Percentiles rank a stretch among this genome's conserved stretches.
These are phyloP conservation scores for Panonychus citri DNA, from an alignment of 1,140 invertebrate species.

Conservation along the genomic window DNA sequence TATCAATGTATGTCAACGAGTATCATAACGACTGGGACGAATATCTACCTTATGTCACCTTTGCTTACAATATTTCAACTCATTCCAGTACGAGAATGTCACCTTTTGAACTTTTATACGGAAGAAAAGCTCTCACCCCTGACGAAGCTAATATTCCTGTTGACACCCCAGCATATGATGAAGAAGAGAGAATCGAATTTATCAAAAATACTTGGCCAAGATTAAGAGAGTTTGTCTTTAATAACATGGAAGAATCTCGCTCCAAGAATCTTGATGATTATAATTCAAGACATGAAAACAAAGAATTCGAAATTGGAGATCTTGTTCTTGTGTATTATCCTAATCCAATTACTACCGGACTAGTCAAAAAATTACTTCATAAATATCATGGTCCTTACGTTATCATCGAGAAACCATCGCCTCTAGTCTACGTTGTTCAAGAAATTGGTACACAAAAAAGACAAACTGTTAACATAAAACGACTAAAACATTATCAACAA, in stretches of 20 bases:
- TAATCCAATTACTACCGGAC: neutral
- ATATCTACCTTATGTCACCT: neutral
- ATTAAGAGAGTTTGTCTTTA: neutral
- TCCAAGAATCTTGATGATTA: neutral
- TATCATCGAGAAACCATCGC: neutral
- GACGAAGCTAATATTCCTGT: neutral
- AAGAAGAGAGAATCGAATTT: neutral
- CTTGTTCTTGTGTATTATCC: neutral
- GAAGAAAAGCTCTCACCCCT: neutral
- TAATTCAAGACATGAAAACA: neutral
- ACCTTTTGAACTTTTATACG: neutral
- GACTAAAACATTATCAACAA: too few relatives aligned
- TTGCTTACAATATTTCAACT: neutral
- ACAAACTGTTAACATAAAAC: too few relatives aligned
- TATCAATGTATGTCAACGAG: neutral
- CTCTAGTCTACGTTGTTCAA: too few relatives aligned
- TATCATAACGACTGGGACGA: neutral
- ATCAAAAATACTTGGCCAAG: neutral
- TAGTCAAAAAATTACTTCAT: neutral
- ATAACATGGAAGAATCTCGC: neutral
- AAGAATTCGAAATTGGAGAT: neutral
- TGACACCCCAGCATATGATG: neutral
- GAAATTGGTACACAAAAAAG: too few relatives aligned
- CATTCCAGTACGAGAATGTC: neutral
- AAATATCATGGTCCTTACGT: neutral